phyloP scores from a whole-genome alignment of 2,113 vertebrate genomes.

The Emydocephalus ijimae region DNA sequence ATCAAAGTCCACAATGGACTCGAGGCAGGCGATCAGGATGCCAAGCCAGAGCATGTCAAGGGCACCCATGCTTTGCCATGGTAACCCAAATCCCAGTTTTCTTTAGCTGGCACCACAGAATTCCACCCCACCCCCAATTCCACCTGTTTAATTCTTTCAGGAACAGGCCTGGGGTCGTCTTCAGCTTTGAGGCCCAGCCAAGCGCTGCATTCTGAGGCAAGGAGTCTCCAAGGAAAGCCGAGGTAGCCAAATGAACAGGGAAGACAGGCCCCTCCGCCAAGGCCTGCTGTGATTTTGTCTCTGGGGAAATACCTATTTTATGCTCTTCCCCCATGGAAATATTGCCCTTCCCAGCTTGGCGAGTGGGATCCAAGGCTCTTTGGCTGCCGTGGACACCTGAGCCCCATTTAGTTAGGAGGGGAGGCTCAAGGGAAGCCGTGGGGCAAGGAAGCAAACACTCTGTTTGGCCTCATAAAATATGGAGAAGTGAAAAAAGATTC shows the following conservation, averaged over 20 bases:
- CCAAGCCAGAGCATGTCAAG: background rate
- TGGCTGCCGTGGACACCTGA: background rate
- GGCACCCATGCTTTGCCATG: accelerated
- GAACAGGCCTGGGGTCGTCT: background rate
- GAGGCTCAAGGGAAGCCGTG: background rate
- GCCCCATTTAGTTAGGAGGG: background rate
- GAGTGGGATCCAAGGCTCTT: background rate
- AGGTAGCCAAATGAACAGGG: background rate
- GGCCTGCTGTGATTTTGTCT: background rate
- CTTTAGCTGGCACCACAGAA: accelerated
- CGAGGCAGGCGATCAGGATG: background rate
- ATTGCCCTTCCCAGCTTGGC: background rate
- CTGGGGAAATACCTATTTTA: background rate
- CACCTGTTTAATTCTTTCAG: accelerated
- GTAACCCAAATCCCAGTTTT: background rate
- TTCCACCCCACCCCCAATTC: background rate
- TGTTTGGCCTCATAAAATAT: background rate
- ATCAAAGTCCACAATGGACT: background rate
- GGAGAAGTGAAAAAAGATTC: background rate
- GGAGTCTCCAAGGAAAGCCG: background rate
- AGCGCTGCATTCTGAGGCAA: background rate
- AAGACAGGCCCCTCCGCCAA: background rate
- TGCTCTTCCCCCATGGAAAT: background rate
- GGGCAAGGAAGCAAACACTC: background rate
- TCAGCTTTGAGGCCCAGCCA: background rate